phyloP scores from a whole-genome alignment of 2,113 vertebrate genomes.

The Blennius ocellaris region DNA sequence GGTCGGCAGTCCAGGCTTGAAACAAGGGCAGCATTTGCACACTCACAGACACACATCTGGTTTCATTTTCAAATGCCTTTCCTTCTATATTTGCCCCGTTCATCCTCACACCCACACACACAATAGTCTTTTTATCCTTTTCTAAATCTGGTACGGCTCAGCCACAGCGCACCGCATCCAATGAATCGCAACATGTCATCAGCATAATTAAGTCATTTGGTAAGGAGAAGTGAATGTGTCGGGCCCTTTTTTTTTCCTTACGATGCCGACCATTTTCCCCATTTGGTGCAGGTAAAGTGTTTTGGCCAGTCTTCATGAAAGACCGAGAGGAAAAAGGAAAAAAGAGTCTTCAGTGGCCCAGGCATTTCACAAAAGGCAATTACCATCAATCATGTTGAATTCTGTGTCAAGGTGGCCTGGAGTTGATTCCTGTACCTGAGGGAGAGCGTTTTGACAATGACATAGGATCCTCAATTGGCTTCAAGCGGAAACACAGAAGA shows the following conservation, averaged over 20 bases:
- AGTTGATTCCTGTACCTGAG: slow-evolving; percentile 67
- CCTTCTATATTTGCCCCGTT: slow-evolving; percentile 65
- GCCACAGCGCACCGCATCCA: slow-evolving; percentile 52
- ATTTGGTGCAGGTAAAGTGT: slow-evolving; percentile 50
- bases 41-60: slow-evolving; percentile 72
- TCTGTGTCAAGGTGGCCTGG: slow-evolving; percentile 78
- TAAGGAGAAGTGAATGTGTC: slow-evolving; percentile 44
- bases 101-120: slow-evolving; percentile 62
- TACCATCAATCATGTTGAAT: slow-evolving; percentile 80
- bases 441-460: slow-evolving; percentile 71
- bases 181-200: slow-evolving; percentile 70
- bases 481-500: slow-evolving; percentile 63
- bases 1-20: slow-evolving; percentile 26
- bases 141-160: slow-evolving; percentile 49
- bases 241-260: slow-evolving; percentile 21
- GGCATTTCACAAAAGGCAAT: slow-evolving; percentile 77
- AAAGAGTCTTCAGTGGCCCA: slow-evolving; percentile 55
- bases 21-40: slow-evolving; percentile 27
- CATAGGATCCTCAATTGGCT: slow-evolving; percentile 67
- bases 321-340: slow-evolving; percentile 29
- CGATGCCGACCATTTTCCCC: slow-evolving; percentile 40
- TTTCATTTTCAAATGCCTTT: slow-evolving; percentile 78
- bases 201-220: slow-evolving; percentile 69
- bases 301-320: slow-evolving; percentile 50
- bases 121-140: slow-evolving; percentile 75